Conservation (phyloP, 2,113 vertebrate genomes). For the Onychostruthus taczanowskii region DNA sequence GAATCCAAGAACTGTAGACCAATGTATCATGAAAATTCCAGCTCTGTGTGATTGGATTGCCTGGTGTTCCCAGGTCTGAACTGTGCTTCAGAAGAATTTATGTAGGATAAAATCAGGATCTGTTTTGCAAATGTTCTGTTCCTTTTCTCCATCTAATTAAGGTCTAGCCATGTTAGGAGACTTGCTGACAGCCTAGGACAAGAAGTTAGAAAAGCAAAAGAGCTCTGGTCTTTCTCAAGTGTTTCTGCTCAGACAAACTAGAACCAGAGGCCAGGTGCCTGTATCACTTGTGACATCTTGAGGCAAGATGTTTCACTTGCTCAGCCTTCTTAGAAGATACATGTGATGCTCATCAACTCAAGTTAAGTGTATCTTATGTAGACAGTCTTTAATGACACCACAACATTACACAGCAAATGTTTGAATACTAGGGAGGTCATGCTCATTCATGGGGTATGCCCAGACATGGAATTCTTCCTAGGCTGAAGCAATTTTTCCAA, state of each 20-base stretch:
- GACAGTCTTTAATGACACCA: background rate
- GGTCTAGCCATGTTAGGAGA: background rate
- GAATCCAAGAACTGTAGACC: background rate
- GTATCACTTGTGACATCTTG: background rate
- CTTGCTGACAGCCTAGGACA: background rate
- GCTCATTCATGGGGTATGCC: background rate
- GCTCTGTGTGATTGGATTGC: background rate
- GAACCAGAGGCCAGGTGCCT: background rate
- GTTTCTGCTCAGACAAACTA: background rate
- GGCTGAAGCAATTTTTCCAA: background rate
- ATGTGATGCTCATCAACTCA: background rate
- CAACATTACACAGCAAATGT: background rate
- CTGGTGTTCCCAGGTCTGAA: background rate
- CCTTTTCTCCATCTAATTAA: background rate
- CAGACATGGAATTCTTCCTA: background rate
- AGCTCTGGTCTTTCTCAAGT: conserved; percentile 14
- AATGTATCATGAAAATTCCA: background rate
- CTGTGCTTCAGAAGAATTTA: background rate
- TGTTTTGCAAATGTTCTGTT: background rate
- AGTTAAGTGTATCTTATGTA: background rate
- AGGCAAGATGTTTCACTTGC: conserved; percentile 4
- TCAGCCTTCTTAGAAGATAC: background rate
- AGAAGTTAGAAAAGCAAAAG: background rate
- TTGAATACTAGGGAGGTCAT: background rate
- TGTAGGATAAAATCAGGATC: background rate